Evolutionary conservation across 2,797 vertebrate species (phyloP).

Genomic region (Gymnothorax javanicus): DNA sequence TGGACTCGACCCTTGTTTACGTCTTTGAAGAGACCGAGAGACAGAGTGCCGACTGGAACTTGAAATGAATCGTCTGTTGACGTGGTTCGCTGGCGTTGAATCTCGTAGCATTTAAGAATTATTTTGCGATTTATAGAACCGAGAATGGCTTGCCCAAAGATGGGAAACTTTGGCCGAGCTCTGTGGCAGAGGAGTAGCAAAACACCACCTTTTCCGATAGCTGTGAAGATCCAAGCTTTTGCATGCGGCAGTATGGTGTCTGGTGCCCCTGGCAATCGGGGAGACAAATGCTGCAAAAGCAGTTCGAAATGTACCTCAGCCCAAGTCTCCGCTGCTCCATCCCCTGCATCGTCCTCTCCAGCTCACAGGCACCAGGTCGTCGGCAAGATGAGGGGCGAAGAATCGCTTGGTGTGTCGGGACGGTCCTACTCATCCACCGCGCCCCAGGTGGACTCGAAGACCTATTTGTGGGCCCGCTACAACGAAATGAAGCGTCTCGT

Average conservation of each 20-base stretch:
- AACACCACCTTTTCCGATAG: conserved; percentile 35
- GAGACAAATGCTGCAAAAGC: conserved; percentile 43
- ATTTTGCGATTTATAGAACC: not conserved
- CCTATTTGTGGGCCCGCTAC: conserved; percentile 69
- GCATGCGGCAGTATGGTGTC: conserved; percentile 50
- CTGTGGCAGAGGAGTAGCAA: conserved; percentile 55
- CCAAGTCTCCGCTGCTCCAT: conserved; percentile 7
- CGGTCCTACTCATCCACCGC: conserved; percentile 58
- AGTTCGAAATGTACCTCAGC: conserved; percentile 35
- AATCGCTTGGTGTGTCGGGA: conserved; percentile 51
- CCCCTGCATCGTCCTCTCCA: conserved; percentile 35
- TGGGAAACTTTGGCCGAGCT: conserved; percentile 51
- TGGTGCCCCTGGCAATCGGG: conserved; percentile 23
- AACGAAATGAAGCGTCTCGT: conserved; percentile 69
- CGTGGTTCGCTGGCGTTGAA: not conserved
- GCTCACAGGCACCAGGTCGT: conserved; percentile 46
- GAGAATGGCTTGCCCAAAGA: conserved; percentile 64
- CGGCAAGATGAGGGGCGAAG: conserved; percentile 55
- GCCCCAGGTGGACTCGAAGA: conserved; percentile 54
- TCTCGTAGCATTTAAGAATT: not conserved
- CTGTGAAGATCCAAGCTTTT: conserved; percentile 44
- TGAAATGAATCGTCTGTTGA: not conserved
- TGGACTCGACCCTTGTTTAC: conserved; percentile 41
- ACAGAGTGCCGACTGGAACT: not conserved
- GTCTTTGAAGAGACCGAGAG: not conserved